Conservation (phyloP, 2,888 invertebrate genomes). For the Machimus rusticus region DNA sequence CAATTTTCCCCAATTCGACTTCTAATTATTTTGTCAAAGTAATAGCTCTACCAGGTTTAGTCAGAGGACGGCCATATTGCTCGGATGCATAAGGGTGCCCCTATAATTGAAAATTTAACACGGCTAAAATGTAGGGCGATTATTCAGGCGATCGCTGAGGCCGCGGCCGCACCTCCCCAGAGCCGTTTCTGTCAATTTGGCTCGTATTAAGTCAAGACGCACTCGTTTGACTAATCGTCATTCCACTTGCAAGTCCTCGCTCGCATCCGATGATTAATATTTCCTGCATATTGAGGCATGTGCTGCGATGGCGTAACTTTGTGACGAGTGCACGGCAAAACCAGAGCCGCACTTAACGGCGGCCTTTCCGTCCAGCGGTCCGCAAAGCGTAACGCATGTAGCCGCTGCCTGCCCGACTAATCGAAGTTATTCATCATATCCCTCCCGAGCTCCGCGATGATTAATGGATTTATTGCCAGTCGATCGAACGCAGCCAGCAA, state of each 20-base stretch:
- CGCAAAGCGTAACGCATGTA: background rate
- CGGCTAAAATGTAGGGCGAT: background rate
- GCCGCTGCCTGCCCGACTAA: background rate
- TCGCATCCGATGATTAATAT: conserved; percentile 40
- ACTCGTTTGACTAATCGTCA: conserved; percentile 26
- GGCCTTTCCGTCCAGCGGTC: background rate
- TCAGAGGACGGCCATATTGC: background rate
- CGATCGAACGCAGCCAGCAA: background rate
- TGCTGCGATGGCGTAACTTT: conserved; percentile 20
- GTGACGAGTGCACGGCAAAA: background rate
- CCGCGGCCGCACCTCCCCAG: background rate
- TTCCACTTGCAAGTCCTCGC: conserved; percentile 18
- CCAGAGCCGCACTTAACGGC: background rate
- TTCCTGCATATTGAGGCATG: conserved; percentile 25
- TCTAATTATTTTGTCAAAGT: background rate
- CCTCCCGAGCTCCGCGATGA: background rate
- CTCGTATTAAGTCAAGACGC: conserved; percentile 33
- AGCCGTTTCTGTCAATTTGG: conserved; percentile 7
- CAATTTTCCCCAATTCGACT: background rate
- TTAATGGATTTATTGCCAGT: background rate
- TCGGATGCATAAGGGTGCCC: background rate
- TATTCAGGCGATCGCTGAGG: background rate
- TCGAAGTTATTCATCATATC: background rate
- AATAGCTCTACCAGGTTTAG: background rate
- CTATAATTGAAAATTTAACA: background rate